A percentile compares a stretch with the other conserved stretches of the same genome.
These are phyloP conservation scores for Melanotus villosus DNA, from an alignment of 2,888 invertebrate genomes.

Conservation along the genomic window DNA sequence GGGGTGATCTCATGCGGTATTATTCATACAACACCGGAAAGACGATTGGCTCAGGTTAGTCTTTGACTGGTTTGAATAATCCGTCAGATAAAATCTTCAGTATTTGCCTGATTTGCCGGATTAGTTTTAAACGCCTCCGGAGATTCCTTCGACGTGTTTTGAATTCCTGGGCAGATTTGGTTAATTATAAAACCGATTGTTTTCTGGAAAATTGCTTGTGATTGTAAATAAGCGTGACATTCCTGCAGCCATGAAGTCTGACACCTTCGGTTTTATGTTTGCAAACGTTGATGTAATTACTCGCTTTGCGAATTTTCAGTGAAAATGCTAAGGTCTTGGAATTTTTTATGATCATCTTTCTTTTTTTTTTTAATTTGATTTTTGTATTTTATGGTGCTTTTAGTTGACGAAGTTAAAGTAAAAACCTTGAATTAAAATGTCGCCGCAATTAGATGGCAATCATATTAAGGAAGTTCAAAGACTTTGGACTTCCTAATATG, in stretches of 20 bases:
- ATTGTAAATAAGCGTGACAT: background rate
- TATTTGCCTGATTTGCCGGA: background rate
- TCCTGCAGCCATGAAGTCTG: background rate
- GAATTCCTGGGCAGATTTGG: background rate
- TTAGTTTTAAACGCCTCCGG: background rate
- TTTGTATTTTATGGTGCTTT: background rate
- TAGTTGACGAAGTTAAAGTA: background rate
- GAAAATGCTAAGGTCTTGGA: background rate
- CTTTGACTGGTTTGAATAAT: background rate
- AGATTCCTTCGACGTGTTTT: background rate
- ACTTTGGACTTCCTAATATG: background rate
- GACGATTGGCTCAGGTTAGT: slow-evolving; percentile 10
- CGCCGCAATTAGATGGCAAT: too few species aligned
- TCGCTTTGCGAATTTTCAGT: background rate
- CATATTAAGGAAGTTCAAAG: background rate
- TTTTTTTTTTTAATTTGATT: too few species aligned
- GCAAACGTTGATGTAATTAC: background rate
- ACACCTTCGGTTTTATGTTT: background rate
- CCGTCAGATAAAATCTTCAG: background rate
- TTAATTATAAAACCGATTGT: background rate
- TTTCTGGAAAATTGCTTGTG: background rate
- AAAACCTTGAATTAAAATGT: background rate
- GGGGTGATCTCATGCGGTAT: slow-evolving; percentile 17
- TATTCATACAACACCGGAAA: slow-evolving; percentile 32
- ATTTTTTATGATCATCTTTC: background rate